Evolutionary conservation across 2,888 invertebrate species (phyloP).

Genomic region (Dolichomitus sp.): DNA sequence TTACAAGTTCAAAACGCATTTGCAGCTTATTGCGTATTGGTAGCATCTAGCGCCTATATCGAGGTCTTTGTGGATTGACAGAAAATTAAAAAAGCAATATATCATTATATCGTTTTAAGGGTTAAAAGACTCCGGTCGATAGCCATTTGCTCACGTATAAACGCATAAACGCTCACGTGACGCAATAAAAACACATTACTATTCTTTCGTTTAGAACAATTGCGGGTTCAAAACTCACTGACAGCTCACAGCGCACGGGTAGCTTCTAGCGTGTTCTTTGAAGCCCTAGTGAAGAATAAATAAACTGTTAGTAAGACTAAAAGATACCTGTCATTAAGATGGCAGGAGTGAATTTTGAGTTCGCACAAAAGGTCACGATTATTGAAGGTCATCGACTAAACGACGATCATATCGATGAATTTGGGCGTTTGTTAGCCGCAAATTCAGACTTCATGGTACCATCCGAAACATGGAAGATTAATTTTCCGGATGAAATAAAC

Average conservation of each 20-base stretch:
- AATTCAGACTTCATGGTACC: too few species aligned
- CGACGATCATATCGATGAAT: too few species aligned
- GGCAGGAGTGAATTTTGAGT: not conserved
- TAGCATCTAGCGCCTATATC: not conserved
- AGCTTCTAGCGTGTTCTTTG: not conserved
- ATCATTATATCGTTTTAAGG: not conserved
- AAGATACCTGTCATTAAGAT: conserved; percentile 1
- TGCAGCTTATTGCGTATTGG: not conserved
- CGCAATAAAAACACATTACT: not conserved
- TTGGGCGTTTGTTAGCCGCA: not conserved
- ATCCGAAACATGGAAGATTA: too few species aligned
- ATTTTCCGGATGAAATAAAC: too few species aligned
- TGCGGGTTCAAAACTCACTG: not conserved
- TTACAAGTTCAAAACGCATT: not conserved
- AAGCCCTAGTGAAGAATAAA: not conserved
- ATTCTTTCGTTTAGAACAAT: not conserved
- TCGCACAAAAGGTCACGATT: conserved; percentile 4
- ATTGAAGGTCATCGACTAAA: not conserved
- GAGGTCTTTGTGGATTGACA: not conserved
- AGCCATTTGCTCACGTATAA: not conserved
- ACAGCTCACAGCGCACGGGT: not conserved
- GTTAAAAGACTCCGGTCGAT: not conserved
- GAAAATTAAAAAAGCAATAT: not conserved
- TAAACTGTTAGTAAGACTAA: not conserved
- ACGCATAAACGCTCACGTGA: not conserved